Evolutionary conservation across 2,113 vertebrate species (phyloP).

Genomic region (Etheostoma cragini): DNA sequence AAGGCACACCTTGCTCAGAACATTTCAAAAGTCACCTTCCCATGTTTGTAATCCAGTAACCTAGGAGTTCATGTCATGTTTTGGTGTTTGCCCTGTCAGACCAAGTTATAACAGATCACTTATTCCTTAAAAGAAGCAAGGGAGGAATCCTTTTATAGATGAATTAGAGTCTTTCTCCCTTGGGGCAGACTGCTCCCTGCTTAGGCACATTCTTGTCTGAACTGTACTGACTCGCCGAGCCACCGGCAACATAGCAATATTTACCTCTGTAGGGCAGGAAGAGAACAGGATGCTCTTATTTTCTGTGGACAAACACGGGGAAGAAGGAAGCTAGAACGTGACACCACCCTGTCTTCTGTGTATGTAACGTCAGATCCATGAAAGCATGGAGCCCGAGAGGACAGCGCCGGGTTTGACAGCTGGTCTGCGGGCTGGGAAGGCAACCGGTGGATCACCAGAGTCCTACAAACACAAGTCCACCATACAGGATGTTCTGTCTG

Average conservation of each 20-base stretch:
- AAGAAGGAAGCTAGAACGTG: constrained; percentile 37
- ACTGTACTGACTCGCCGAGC: constrained; percentile 58
- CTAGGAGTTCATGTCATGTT: constrained; percentile 13
- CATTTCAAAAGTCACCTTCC: constrained; percentile 29
- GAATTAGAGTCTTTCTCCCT: constrained; percentile 51
- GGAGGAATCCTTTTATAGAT: not conserved
- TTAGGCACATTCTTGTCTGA: constrained; percentile 69
- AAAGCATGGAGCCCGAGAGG: constrained; percentile 45
- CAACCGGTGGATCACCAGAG: constrained; percentile 3
- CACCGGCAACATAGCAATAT: constrained; percentile 29
- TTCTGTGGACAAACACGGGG: constrained; percentile 50
- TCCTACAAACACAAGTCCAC: constrained; percentile 12
- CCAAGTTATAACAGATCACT: constrained; percentile 48
- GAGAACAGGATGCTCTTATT: constrained; percentile 67
- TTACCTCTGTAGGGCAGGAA: not conserved
- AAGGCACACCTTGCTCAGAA: constrained; percentile 1
- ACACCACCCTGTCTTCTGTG: constrained; percentile 46
- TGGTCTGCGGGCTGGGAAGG: constrained; percentile 2
- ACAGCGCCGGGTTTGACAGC: not conserved
- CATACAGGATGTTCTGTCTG: constrained; percentile 69
- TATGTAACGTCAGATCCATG: constrained; percentile 31
- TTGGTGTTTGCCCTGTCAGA: constrained; percentile 10
- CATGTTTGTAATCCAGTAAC: constrained; percentile 12
- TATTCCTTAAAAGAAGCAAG: constrained; percentile 16
- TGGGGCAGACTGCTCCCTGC: constrained; percentile 46